phyloP scores from a whole-genome alignment of 2,888 invertebrate genomes.

The Ormyrus thymus region DNA sequence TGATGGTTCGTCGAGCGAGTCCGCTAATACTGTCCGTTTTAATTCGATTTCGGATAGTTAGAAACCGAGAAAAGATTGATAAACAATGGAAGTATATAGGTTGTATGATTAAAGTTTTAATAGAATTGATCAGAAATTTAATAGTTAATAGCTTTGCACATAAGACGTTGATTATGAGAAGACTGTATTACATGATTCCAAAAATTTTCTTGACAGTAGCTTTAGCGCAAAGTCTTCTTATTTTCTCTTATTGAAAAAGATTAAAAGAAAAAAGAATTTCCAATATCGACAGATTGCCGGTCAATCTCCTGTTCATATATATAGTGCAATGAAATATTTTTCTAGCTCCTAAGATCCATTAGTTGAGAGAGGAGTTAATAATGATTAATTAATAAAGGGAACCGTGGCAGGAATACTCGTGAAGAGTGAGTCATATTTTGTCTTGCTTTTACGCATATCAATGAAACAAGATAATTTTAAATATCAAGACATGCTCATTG shows the following conservation, averaged over 20 bases:
- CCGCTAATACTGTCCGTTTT: slow-evolving; percentile 5
- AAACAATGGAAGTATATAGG: slow-evolving; percentile 33
- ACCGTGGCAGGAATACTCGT: not conserved
- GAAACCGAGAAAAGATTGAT: not conserved
- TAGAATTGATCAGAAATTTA: slow-evolving; percentile 15
- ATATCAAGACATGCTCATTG: slow-evolving; percentile 28
- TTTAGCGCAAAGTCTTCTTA: slow-evolving; percentile 26
- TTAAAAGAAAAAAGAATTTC: slow-evolving; percentile 12
- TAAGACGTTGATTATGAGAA: slow-evolving; percentile 31
- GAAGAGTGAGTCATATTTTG: not conserved
- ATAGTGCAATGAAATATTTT: slow-evolving; percentile 60
- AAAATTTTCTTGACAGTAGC: slow-evolving; percentile 33
- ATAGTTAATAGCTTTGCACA: slow-evolving; percentile 31
- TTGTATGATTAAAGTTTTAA: slow-evolving; percentile 32
- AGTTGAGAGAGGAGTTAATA: slow-evolving; percentile 17
- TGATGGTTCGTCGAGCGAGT: slow-evolving; percentile 12
- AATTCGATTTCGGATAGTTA: not conserved
- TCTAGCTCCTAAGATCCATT: slow-evolving; percentile 54
- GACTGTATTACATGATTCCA: slow-evolving; percentile 40
- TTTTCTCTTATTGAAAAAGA: slow-evolving; percentile 18
- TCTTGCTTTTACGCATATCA: slow-evolving; percentile 15
- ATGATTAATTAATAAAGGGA: not conserved
- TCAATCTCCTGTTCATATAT: slow-evolving; percentile 55
- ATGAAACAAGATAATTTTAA: slow-evolving; percentile 5
- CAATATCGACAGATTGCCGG: slow-evolving; percentile 60